Conservation (phyloP, 1,140 invertebrate species). For the Drosophila mayri region DNA sequence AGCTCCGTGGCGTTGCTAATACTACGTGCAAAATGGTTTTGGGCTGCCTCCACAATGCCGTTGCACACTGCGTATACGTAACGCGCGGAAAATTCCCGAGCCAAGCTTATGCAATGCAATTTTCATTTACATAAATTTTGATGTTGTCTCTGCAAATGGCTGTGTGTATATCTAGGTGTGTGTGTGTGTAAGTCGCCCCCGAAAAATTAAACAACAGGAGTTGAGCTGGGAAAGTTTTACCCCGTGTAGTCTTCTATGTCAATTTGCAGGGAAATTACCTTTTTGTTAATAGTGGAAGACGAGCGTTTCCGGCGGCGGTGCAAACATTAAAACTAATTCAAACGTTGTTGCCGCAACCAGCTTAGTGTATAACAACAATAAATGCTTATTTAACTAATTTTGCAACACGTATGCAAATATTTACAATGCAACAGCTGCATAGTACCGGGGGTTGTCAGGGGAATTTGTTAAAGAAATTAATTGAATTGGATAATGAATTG, state of each 20-base stretch:
- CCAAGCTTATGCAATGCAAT: slow-evolving; percentile 77
- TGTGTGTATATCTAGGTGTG: slow-evolving; percentile 20
- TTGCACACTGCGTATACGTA: slow-evolving; percentile 72
- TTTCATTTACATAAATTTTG: slow-evolving; percentile 80
- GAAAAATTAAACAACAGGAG: slow-evolving; percentile 56
- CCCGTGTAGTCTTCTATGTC: slow-evolving; percentile 75
- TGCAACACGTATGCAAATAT: slow-evolving; percentile 77
- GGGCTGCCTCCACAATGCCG: slow-evolving; percentile 12
- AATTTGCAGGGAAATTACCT: slow-evolving; percentile 77
- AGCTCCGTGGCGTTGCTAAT: slow-evolving; percentile 58
- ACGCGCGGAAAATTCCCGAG: slow-evolving; percentile 16
- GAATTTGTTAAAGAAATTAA: not conserved
- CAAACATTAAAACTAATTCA: slow-evolving; percentile 79
- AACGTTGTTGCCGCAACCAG: slow-evolving; percentile 37
- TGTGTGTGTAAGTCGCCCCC: slow-evolving; percentile 17
- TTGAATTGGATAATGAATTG: too few species aligned
- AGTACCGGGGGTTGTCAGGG: slow-evolving; percentile 34
- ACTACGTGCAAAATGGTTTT: slow-evolving; percentile 81
- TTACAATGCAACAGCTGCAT: slow-evolving; percentile 78
- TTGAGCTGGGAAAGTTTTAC: slow-evolving; percentile 51
- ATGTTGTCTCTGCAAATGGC: slow-evolving; percentile 45
- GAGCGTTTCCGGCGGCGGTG: slow-evolving; percentile 27
- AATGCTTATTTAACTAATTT: slow-evolving; percentile 83
- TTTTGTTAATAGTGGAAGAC: slow-evolving; percentile 75
- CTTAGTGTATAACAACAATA: slow-evolving; percentile 75